phyloP scores from a whole-genome alignment of 2,888 invertebrate genomes.

The Fabriciana adippe region DNA sequence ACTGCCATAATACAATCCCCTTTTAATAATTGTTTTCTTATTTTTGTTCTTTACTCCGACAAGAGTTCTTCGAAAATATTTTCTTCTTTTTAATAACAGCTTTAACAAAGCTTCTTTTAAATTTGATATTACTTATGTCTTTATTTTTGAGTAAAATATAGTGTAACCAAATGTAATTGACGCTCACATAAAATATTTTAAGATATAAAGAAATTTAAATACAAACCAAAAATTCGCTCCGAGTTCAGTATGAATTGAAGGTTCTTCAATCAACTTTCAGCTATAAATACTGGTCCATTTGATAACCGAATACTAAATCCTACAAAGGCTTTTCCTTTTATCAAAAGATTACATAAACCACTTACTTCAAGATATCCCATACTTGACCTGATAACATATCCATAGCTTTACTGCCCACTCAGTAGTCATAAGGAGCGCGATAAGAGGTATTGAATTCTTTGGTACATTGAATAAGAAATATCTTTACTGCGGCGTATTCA shows the following conservation, averaged over 20 bases:
- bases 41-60: background rate
- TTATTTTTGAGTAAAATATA: no score
- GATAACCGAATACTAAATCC: constrained; percentile 13
- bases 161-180: no score
- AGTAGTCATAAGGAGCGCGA: constrained; percentile 42
- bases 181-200: no score
- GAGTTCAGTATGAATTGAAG: background rate
- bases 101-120: no score
- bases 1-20: background rate
- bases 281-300: constrained; percentile 10
- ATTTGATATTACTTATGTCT: no score
- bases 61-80: background rate
- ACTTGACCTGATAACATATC: constrained; percentile 32
- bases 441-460: constrained; percentile 53
- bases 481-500: constrained; percentile 34
- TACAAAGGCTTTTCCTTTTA: constrained; percentile 21
- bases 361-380: constrained; percentile 27
- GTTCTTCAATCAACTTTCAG: background rate
- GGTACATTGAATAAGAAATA: constrained; percentile 54
- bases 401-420: constrained; percentile 28
- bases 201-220: no score
- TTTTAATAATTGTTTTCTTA: constrained; percentile 8
- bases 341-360: constrained; percentile 30
- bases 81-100: background rate
- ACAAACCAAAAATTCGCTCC: no score